Evolutionary conservation across 2,113 vertebrate genomes (phyloP), one percentile per base, ranked within the genome.

Genomic region (Anolis sagrei): DNA sequence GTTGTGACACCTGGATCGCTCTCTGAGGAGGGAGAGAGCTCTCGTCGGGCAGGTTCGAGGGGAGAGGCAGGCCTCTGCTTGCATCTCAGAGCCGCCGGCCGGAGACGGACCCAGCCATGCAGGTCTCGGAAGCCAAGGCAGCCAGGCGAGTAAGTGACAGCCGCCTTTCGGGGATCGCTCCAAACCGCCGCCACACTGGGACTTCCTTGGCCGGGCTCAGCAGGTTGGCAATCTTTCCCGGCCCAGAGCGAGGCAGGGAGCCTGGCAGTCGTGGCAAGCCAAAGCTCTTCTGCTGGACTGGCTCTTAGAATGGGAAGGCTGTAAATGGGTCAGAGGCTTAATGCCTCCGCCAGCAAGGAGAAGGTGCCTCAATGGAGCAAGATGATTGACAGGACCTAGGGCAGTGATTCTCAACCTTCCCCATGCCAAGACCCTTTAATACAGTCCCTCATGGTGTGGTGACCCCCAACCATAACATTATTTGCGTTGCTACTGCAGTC

Each of bases 71-170:
- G 51, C 68, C 1, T 1, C 36, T 2, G 13, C 25, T 48, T 1
- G 13, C 23, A 29, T 68, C 23, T 44, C 3, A 39, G 64, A 68
- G 64, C 49, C 9, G 34, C 34, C 1, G 14, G 5, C 44, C 3
- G 29, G 19, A 39, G 36, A 34, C 39, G 13, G 61, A 10, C 62
- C n/a, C 54, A 49, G 77, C 77, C 77, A 86, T 86, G 84, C 69
- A 73, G 84, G 54, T 54, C 1, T 1, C 39, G 0, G 84, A 86
- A 19, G 77, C 39, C 0, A 39, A 10, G 14, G 84, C 77, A 6
- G 84, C 69, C 0, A 48, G 84, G 84, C 54, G 70, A 36, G 69
- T 51, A 29, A 64, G 77, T 74, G 62, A 3, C 1, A 5, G 54
- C 16, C 13, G 2, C 76, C 76, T 44, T 61, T 32, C 18, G 2